Evolutionary conservation across 2,888 invertebrate species (phyloP), one percentile per base, ranked within the genome.

Genomic region (Tryphoninae sp.): DNA sequence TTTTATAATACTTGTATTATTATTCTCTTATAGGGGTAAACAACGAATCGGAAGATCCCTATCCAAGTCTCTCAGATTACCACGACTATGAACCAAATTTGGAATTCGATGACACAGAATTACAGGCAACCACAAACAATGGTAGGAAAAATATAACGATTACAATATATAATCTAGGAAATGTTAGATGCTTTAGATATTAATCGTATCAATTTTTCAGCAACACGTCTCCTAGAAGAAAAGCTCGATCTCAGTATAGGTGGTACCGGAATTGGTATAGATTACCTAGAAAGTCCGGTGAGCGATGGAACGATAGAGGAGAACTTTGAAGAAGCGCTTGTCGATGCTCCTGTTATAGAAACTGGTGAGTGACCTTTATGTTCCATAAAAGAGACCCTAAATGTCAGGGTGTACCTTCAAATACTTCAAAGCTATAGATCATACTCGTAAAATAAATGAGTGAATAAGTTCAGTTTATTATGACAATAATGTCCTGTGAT

Each of bases 71-170:
- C 80, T 97, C 97, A 45, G 98, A 97, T 92, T 96, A 95, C 91
- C 97, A 97, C 91, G 98, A 98, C 93, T 97, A 98, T 92, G 98
- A 99, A 92, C 98, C 98, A 13, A 97, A 97, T 92, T 93, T 98
- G 91, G 98, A 98, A 92, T 98, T 98, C 93, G 98, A 99, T 93
- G 98, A 98, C 92, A 96, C 97, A 13, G 98, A 98, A 93, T 92
- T 97, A 78, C 95, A 96, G 88, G 93, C 95, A 78, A 93, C 95
- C 68, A 93, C 94, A 77, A 94, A 95, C 86, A 94, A 95, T 91
- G 95, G 96, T 96, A 94, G 94, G 64, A n/a, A 42, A 58, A 53
- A 16, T 53, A 22, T 23, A 53, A 71, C n/a, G 59, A 49, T 33
- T 33, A 33, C 6, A 1, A 33, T 33, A 6, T 33, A 6, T 33